Percentiles rank a stretch among this genome's conserved stretches.
phyloP scores from a whole-genome alignment of 1,140 invertebrate species.

The Araneus ventricosus region DNA sequence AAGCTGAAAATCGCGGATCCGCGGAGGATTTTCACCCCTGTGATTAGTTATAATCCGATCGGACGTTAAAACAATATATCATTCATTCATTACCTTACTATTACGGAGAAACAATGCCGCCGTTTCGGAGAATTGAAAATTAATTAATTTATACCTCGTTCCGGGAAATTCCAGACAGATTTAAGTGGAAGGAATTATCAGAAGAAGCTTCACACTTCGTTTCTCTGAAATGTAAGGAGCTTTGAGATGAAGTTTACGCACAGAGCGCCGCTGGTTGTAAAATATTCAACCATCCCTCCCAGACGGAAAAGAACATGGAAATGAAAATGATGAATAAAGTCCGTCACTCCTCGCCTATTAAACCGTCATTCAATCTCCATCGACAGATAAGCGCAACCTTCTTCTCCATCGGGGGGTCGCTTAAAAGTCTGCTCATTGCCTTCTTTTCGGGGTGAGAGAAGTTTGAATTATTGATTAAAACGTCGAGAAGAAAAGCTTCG shows the following conservation, averaged over 20 bases:
- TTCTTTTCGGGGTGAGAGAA: neutral
- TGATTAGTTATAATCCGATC: too few relatives aligned
- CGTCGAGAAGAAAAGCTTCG: constrained; percentile 13
- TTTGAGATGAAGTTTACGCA: neutral
- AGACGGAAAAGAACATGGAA: neutral
- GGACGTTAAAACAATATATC: too few relatives aligned
- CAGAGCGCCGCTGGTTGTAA: neutral
- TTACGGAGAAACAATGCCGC: too few relatives aligned
- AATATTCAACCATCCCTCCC: neutral
- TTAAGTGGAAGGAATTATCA: neutral
- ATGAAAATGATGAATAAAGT: neutral
- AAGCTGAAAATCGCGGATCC: too few relatives aligned
- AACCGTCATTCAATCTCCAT: neutral
- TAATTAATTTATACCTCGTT: too few relatives aligned
- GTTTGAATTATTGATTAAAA: constrained; percentile 57
- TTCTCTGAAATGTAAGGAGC: neutral
- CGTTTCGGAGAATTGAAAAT: too few relatives aligned
- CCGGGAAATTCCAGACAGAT: neutral
- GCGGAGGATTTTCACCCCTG: too few relatives aligned
- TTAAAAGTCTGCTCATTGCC: neutral
- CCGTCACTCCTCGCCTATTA: neutral
- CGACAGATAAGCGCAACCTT: neutral
- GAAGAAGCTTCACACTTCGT: neutral
- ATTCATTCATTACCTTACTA: too few relatives aligned
- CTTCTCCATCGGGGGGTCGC: neutral